Conservation (phyloP, 2,113 vertebrate genomes). For the Bubo bubo region DNA sequence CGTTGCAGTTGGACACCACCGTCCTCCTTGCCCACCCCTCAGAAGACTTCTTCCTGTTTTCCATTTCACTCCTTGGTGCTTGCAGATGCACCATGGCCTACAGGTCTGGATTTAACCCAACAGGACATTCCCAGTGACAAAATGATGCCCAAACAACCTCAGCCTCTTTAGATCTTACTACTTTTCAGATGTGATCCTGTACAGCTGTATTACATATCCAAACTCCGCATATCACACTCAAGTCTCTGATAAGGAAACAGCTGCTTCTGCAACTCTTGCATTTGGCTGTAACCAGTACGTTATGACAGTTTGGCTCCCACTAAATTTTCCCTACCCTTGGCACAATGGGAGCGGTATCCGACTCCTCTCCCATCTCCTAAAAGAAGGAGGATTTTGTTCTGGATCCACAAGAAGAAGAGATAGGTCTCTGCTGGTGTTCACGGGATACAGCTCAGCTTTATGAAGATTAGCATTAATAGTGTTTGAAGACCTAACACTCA, state of each 20-base stretch:
- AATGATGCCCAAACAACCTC: neutral
- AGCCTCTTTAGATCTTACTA: neutral
- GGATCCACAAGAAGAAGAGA: neutral
- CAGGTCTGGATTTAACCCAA: neutral
- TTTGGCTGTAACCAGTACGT: neutral
- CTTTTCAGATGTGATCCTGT: neutral
- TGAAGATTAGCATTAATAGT: neutral
- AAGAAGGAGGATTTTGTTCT: neutral
- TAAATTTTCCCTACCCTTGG: neutral
- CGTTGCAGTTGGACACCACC: rapidly evolving
- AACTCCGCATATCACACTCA: neutral
- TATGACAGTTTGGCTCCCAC: neutral
- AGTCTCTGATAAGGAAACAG: neutral
- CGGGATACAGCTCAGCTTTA: neutral
- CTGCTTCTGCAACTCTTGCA: neutral
- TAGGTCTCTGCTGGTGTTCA: neutral
- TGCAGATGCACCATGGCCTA: neutral
- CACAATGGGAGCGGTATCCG: neutral
- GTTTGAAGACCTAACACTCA: neutral
- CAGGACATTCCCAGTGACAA: neutral
- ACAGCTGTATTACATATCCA: neutral
- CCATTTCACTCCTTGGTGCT: rapidly evolving
- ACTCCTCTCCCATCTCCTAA: neutral
- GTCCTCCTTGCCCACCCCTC: neutral
- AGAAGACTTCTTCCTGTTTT: neutral